Percentiles rank a stretch among this genome's conserved stretches.
Conservation (phyloP, 2,113 vertebrate species). For the Sebastes fasciatus region DNA sequence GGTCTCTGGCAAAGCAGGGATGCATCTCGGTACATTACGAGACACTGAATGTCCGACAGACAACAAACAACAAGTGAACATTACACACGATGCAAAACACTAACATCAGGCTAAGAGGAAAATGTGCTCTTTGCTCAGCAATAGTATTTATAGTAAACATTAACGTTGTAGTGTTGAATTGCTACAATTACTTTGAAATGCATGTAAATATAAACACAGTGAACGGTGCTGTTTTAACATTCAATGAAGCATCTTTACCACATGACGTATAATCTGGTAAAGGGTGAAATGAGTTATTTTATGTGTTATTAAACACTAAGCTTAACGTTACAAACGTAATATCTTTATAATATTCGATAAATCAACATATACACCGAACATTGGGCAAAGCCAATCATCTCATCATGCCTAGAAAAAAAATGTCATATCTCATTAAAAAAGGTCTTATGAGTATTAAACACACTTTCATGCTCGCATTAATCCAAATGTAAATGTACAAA, state of each 20-base stretch:
- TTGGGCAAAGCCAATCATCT: background rate
- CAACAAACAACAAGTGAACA: background rate
- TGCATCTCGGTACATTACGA: background rate
- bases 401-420: background rate
- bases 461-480: background rate
- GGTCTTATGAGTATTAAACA: background rate
- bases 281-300: background rate
- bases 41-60: background rate
- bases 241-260: background rate
- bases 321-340: background rate
- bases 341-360: background rate
- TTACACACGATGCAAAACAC: background rate
- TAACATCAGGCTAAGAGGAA: background rate
- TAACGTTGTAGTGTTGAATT: background rate
- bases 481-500: conserved; percentile 10
- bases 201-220: background rate
- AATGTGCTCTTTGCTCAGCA: background rate
- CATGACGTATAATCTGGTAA: background rate
- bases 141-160: background rate
- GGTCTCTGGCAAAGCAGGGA: background rate
- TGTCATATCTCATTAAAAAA: background rate
- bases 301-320: conserved; percentile 6
- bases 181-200: background rate
- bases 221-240: background rate
- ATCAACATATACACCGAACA: background rate